phyloP scores from a whole-genome alignment of 2,797 vertebrate species.

The Oreochromis mossambicus region DNA sequence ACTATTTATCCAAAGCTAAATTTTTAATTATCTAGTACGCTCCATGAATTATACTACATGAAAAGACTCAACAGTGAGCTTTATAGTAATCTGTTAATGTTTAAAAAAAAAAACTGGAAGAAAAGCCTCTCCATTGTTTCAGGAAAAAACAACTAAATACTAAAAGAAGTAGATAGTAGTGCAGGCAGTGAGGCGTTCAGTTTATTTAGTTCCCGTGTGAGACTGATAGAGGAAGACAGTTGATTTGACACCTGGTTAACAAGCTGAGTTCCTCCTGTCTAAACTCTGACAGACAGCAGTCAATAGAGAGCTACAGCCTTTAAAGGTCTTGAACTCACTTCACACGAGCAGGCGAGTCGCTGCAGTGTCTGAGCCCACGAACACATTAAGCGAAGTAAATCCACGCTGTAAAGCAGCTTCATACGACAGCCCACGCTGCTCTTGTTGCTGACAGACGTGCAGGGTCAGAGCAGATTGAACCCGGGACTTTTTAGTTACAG shows the following conservation, averaged over 20 bases:
- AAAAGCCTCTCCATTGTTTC: not conserved
- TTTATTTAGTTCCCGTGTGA: not conserved
- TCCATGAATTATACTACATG: not conserved
- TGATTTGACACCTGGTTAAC: constrained; percentile 9
- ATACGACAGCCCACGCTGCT: not conserved
- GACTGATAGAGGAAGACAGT: not conserved
- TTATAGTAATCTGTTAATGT: not conserved
- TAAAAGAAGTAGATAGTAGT: not conserved
- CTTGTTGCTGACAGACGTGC: not conserved
- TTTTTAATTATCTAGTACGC: not conserved
- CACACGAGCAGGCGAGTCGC: not conserved
- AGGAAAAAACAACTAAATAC: not conserved
- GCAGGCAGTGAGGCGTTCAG: not conserved
- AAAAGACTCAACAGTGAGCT: not conserved
- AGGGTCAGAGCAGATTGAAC: not conserved
- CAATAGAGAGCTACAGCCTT: constrained; percentile 13
- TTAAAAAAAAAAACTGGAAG: not conserved
- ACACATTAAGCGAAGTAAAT: not conserved
- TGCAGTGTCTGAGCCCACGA: not conserved
- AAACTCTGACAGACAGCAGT: constrained; percentile 19
- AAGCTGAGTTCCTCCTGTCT: not conserved
- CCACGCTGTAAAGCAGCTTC: not conserved
- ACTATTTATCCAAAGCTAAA: not conserved
- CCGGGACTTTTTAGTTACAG: constrained; percentile 1
- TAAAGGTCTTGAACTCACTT: not conserved